Evolutionary conservation across 2,113 vertebrate species (phyloP).

Genomic region (Ariopsis seemanni): DNA sequence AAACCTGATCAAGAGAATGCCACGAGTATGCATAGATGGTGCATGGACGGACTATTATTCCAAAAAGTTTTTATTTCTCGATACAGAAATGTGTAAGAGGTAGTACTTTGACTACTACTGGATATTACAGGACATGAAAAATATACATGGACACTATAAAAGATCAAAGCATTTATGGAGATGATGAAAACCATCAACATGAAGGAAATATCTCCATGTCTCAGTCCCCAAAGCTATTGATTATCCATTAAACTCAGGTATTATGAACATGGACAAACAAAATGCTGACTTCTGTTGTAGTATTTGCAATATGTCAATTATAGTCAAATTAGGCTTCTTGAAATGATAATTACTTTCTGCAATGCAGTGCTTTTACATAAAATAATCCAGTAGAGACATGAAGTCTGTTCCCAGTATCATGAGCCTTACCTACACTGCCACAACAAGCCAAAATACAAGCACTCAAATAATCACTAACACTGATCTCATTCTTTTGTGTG

Average conservation of each 20-base stretch:
- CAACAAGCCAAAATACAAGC: conserved; percentile 18
- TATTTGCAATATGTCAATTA: not conserved
- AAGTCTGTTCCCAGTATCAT: not conserved
- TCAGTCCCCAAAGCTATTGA: conserved; percentile 13
- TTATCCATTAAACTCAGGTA: conserved; percentile 17
- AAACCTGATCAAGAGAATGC: not conserved
- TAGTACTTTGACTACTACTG: not conserved
- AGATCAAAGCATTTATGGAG: not conserved
- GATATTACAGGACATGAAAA: not conserved
- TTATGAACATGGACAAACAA: not conserved
- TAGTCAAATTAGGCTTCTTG: not conserved
- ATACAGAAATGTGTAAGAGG: not conserved
- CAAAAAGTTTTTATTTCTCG: too few species aligned
- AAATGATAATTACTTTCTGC: not conserved
- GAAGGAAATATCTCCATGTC: not conserved
- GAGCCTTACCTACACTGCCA: not conserved
- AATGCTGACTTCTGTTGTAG: conserved; percentile 14
- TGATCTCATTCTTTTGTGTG: conserved; percentile 48
- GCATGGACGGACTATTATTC: not conserved
- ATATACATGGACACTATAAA: not conserved
- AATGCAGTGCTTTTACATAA: not conserved
- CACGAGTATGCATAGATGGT: not conserved
- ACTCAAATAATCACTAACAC: conserved; percentile 38
- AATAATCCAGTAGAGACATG: conserved; percentile 8
- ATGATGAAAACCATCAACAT: not conserved